Evolutionary conservation across 2,797 vertebrate genomes (phyloP).

Genomic region (Chelonia mydas): DNA sequence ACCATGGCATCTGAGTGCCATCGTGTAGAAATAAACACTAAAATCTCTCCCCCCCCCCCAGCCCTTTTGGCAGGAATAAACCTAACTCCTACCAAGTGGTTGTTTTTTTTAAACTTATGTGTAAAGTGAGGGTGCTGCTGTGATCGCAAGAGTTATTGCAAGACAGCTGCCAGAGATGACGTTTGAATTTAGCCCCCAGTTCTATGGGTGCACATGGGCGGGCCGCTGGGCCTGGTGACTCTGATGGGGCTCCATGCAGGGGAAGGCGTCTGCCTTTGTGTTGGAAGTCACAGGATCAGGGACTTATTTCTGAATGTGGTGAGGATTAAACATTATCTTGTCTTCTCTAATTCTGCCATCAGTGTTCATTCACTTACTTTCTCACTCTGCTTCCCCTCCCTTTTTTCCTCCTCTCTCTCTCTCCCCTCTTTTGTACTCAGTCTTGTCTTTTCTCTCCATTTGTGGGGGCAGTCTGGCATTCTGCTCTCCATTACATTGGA

Average conservation of each 20-base stretch:
- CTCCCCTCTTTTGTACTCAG: not conserved
- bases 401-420: not conserved
- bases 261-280: not conserved
- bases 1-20: not conserved
- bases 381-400: not conserved
- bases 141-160: not conserved
- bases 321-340: not conserved
- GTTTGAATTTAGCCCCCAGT: conserved; percentile 12
- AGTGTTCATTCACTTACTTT: not conserved
- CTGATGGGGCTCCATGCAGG: not conserved
- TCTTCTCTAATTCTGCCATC: not conserved
- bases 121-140: not conserved
- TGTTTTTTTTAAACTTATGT: not conserved
- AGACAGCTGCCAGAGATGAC: not conserved
- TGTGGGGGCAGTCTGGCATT: not conserved
- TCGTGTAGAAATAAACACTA: not conserved
- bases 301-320: not conserved
- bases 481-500: not conserved
- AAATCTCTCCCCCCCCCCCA: not conserved
- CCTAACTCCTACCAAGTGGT: conserved; percentile 10
- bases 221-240: not conserved
- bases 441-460: not conserved
- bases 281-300: not conserved
- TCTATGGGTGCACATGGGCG: not conserved
- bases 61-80: not conserved